phyloP scores from a whole-genome alignment of 2,113 vertebrate genomes.

The Hylia prasina region DNA sequence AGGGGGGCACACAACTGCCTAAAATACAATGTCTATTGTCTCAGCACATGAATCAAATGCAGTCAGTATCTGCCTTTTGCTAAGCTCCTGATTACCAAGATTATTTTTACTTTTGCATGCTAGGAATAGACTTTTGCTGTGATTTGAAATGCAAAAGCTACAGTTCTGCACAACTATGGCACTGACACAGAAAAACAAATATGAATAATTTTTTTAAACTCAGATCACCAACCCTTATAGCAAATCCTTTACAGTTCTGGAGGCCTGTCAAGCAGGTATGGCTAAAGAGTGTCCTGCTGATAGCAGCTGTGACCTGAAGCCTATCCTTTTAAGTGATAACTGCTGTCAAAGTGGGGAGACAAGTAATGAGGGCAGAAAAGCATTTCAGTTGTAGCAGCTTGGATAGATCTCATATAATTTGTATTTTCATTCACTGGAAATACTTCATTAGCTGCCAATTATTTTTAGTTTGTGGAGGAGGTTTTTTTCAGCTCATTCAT shows the following conservation, averaged over 20 bases:
- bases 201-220: not conserved
- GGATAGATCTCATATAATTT: not conserved
- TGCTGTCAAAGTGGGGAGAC: not conserved
- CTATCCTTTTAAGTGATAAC: not conserved
- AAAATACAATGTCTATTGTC: not conserved
- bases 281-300: not conserved
- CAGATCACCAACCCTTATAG: not conserved
- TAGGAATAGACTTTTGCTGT: not conserved
- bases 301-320: not conserved
- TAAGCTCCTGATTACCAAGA: not conserved
- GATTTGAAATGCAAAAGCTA: not conserved
- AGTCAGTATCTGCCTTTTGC: not conserved
- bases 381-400: not conserved
- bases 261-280: not conserved
- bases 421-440: not conserved
- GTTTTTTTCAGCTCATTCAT: not conserved
- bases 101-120: not conserved
- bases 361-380: not conserved
- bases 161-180: not conserved
- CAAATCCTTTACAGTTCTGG: not conserved
- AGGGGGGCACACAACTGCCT: not conserved
- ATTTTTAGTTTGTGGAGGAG: not conserved
- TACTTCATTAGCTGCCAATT: not conserved
- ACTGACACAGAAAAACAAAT: not conserved
- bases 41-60: not conserved